Evolutionary conservation across 2,888 invertebrate genomes (phyloP).

Genomic region (Tipula unca): DNA sequence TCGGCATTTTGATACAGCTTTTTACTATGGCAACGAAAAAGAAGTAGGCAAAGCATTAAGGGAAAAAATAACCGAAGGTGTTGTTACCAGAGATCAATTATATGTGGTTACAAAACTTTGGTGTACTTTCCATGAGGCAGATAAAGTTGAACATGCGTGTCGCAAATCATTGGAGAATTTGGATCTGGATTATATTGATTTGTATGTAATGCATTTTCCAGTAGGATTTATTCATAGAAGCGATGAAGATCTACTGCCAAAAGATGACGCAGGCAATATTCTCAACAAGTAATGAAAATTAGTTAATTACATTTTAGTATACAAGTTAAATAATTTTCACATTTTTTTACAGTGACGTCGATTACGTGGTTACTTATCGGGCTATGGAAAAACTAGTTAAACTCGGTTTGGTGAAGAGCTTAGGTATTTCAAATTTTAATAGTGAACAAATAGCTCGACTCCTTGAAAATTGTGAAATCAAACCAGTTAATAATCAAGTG

Average conservation of each 20-base stretch:
- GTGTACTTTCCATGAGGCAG: conserved; percentile 46
- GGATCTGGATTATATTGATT: conserved; percentile 65
- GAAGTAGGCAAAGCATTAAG: conserved; percentile 42
- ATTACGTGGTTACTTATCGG: conserved; percentile 70
- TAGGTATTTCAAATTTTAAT: conserved; percentile 86
- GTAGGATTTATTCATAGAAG: conserved; percentile 51
- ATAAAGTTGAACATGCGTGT: conserved; percentile 54
- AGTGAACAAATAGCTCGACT: conserved; percentile 63
- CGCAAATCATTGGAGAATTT: conserved; percentile 54
- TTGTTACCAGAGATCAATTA: conserved; percentile 42
- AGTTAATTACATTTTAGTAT: not conserved
- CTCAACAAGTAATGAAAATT: conserved; percentile 28
- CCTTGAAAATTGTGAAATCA: conserved; percentile 52
- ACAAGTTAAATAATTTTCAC: too few relatives aligned
- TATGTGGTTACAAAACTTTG: conserved; percentile 37
- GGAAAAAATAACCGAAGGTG: conserved; percentile 41
- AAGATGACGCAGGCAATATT: conserved; percentile 26
- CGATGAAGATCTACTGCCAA: conserved; percentile 31
- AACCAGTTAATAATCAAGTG: conserved; percentile 56
- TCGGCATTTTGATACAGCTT: conserved; percentile 48
- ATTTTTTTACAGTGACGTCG: conserved; percentile 47
- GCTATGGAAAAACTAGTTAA: conserved; percentile 67
- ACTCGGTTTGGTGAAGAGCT: conserved; percentile 61
- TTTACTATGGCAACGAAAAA: conserved; percentile 43
- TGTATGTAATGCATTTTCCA: conserved; percentile 77